Conservation (phyloP, 2,888 invertebrate genomes). For the Cheilosia pagana region DNA sequence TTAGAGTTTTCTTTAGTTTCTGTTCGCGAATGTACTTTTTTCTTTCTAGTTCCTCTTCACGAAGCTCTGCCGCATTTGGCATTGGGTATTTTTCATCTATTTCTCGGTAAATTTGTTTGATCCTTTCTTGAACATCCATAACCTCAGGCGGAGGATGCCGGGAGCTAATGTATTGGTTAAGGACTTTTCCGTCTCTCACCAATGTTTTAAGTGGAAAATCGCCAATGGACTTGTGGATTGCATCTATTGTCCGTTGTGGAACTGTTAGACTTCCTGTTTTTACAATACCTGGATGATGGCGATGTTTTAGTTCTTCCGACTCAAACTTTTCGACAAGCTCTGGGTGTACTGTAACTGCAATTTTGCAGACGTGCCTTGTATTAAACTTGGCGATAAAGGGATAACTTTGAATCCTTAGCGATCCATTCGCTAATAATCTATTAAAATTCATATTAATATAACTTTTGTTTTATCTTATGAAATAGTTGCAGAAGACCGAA, state of each 20-base stretch:
- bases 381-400: slow-evolving; percentile 20
- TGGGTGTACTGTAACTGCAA: slow-evolving; percentile 79
- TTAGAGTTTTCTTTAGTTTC: slow-evolving; percentile 85
- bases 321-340: slow-evolving; percentile 78
- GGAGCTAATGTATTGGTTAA: slow-evolving; percentile 86
- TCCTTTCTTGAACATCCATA: slow-evolving; percentile 77
- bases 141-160: slow-evolving; percentile 88
- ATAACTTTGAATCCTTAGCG: slow-evolving; percentile 11
- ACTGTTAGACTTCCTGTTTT: slow-evolving; percentile 85
- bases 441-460: slow-evolving; percentile 31
- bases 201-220: slow-evolving; percentile 86
- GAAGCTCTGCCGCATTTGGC: slow-evolving; percentile 76
- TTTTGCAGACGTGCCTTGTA: slow-evolving; percentile 78
- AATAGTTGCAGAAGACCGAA: background rate
- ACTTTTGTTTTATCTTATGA: background rate
- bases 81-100: slow-evolving; percentile 78
- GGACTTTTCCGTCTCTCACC: slow-evolving; percentile 84
- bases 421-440: slow-evolving; percentile 16
- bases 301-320: slow-evolving; percentile 84
- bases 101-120: slow-evolving; percentile 78
- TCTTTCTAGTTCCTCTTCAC: slow-evolving; percentile 81
- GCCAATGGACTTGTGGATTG: slow-evolving; percentile 85
- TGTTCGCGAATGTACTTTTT: slow-evolving; percentile 84
- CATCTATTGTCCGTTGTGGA: slow-evolving; percentile 86
- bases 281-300: slow-evolving; percentile 89